Evolutionary conservation across 2,113 vertebrate species (phyloP), one percentile per base, ranked within the genome.

Genomic region (Diadophis punctatus): DNA sequence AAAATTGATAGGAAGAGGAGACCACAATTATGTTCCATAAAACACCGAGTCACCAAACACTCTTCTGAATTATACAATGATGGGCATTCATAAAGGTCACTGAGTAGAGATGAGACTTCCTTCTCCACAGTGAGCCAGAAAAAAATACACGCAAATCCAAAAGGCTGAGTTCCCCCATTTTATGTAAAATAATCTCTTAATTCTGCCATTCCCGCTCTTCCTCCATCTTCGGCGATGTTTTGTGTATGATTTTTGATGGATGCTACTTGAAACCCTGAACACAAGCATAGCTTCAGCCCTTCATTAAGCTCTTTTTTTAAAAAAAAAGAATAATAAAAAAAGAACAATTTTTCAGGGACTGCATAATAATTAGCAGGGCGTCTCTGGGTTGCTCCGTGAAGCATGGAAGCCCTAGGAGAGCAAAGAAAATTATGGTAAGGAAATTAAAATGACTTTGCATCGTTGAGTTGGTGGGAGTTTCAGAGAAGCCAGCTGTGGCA

Each of bases 381-480:
- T 27, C 85, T 90, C 60, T 91, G 58, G 4, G 84, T 30, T 91
- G 52, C 39, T 91, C 80, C 23, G 23, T 95, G 91, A 94, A 80
- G 48, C 58, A 60, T 48, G 68, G 3, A 11, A 91, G 16, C 87
- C 90, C 91, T 53, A 0, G 1, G 16, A 1, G 16, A 52, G 6
- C 4, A 60, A 63, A 30, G 74, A 27, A 56, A 94, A 89, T 20
- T 87, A 91, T 20, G 68, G 52, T 86, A 53, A 87, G 7, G 20
- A 95, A 92, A 94, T 90, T 53, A 92, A 94, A 96, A 91, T 39
- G 91, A 91, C 6, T 16, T 43, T 90, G 20, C 48, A 74, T 87
- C 51, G 68, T 6, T 52, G 88, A 93, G 60, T 88, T 89, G 30
- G 43, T 18, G 87, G 87, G 91, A 16, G 80, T 51, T 94, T 85